Conservation (phyloP, 2,888 invertebrate genomes). For the Panzeria rudis region DNA sequence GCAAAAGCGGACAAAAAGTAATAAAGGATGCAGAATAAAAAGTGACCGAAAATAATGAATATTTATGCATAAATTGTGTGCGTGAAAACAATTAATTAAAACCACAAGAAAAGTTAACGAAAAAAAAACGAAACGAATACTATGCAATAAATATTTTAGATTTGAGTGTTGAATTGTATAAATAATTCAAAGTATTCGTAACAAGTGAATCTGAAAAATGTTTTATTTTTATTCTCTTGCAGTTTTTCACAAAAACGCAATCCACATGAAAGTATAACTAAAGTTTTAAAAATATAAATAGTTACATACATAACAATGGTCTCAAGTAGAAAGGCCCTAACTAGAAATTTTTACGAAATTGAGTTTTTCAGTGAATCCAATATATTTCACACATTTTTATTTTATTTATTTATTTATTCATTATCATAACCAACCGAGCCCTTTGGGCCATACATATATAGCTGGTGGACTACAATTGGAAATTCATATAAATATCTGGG, state of each 20-base stretch:
- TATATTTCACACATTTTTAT: too few species aligned
- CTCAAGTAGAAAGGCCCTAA: too few species aligned
- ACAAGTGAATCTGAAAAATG: constrained; percentile 15
- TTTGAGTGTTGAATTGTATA: constrained; percentile 31
- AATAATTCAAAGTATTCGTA: constrained; percentile 11
- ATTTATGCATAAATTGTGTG: constrained; percentile 74
- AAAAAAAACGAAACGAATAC: constrained; percentile 34
- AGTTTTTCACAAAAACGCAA: background rate
- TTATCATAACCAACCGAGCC: too few species aligned
- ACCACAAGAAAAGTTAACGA: background rate
- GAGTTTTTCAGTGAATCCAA: too few species aligned
- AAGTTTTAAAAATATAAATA: background rate
- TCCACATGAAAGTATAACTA: background rate
- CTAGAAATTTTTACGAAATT: too few species aligned
- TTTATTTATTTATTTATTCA: too few species aligned
- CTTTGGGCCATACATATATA: too few species aligned
- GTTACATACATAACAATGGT: too few species aligned
- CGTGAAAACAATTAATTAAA: constrained; percentile 73
- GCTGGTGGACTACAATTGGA: too few species aligned
- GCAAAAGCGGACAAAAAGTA: constrained; percentile 44
- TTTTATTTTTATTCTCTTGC: background rate
- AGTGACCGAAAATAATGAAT: constrained; percentile 52
- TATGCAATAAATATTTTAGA: constrained; percentile 44
- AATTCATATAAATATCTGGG: too few species aligned
- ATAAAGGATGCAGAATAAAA: constrained; percentile 40